Base-by-base conservation (phyloP, 1,140 invertebrate species). In the Diploscapter pachys region DNA sequence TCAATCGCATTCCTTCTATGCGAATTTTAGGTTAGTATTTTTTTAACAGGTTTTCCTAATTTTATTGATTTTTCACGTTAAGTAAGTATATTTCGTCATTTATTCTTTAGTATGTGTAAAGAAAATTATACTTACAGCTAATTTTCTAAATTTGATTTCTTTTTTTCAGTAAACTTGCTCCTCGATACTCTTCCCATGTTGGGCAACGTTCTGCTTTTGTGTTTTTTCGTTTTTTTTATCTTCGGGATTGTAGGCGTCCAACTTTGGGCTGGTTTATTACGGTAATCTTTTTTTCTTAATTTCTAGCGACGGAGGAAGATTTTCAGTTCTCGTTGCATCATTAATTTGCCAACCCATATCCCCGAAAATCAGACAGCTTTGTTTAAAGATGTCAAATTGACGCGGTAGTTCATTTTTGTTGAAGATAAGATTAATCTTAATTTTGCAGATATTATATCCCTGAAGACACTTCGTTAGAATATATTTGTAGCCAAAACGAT, bases 221-320 rank as follows among this genome's bases (percentile, higher is more conserved):
- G 96, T 88, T 99, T 99, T 89, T 99, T 99, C 89, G 96, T 99
- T 57, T 99, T 99, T 90, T 99, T 99, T 90, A 99, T 99, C 86
- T 99, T 99, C 86, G 96, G 97, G 63, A 99, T 99, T 83, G 93
- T 99, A 76, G 97, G 96, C 2, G 97, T 99, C 9, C 97, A 99
- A 87, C 89, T 99, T 8, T 99, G 97, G 97, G 93, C 96, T 83
- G 96, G 96, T 4, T 92, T 98, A 55, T 88, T 86, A 68, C 59
- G 78, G 79, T 80, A 66, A 71, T 71, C 48, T 56, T 9, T 62
- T n/a, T 51, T 50, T 11, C 11, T 9, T 6, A 67, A 5, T 56
- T 6, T 59, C 11, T 31, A 31, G 31, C 31, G 31, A 31, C 31
- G 31, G 1, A 31, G 1, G 31, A 31, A 31, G 31, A 57, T 13